Percentiles rank a stretch among this genome's conserved stretches.
Conservation (phyloP, 1,140 invertebrate genomes). For the Drosophila ficusphila region DNA sequence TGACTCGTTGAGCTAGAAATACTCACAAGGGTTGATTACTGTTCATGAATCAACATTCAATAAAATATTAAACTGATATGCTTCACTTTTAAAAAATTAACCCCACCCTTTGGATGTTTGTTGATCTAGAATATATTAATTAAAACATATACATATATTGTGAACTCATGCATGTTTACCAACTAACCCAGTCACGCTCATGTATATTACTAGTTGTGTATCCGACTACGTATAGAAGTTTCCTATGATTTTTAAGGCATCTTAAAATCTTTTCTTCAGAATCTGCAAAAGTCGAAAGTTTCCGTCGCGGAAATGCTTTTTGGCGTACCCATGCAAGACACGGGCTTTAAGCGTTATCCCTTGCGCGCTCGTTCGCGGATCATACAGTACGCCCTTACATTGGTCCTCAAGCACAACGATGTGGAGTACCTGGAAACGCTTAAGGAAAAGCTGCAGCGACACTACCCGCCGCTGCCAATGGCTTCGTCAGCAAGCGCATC, state of each 20-base stretch:
- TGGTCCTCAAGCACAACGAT: slow-evolving; percentile 93
- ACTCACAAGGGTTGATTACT: background rate
- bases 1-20: background rate
- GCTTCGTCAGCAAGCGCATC: background rate
- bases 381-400: slow-evolving; percentile 95
- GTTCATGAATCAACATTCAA: background rate
- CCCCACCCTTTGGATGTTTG: too few relatives aligned
- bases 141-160: too few relatives aligned
- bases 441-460: slow-evolving; percentile 87
- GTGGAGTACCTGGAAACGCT: slow-evolving; percentile 91
- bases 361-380: slow-evolving; percentile 92
- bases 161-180: too few relatives aligned
- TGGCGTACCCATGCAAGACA: slow-evolving; percentile 95
- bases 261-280: slow-evolving; percentile 85
- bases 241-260: too few relatives aligned
- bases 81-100: background rate
- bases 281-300: slow-evolving; percentile 90
- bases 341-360: slow-evolving; percentile 94
- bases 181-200: too few relatives aligned
- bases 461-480: slow-evolving; percentile 87
- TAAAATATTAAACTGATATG: background rate
- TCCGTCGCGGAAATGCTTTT: slow-evolving; percentile 96
- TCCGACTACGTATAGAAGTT: too few relatives aligned
- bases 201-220: too few relatives aligned
- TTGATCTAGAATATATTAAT: too few relatives aligned